Evolutionary conservation across 2,113 vertebrate species (phyloP).

Genomic region (Reinhardtius hippoglossoides): DNA sequence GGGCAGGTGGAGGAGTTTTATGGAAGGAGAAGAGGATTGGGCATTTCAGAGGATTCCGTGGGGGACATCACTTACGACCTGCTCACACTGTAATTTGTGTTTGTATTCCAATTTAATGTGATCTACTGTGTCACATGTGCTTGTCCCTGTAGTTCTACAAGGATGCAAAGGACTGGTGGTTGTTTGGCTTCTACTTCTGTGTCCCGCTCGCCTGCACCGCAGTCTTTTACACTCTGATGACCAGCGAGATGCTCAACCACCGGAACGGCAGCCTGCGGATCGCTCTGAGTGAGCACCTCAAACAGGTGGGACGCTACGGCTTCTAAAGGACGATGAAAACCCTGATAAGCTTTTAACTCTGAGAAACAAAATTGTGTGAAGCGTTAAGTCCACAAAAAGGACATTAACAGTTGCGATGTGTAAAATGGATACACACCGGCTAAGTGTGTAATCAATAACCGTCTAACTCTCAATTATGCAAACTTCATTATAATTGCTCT

Average conservation of each 20-base stretch:
- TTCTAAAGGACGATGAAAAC: background rate
- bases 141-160: slow-evolving; percentile 85
- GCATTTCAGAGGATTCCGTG: no score
- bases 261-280: slow-evolving; percentile 95
- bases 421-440: background rate
- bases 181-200: slow-evolving; percentile 97
- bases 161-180: slow-evolving; percentile 94
- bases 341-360: no score
- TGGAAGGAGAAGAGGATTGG: no score
- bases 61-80: no score
- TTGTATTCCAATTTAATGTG: background rate
- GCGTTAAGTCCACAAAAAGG: no score
- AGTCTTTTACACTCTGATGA: slow-evolving; percentile 96
- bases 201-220: slow-evolving; percentile 91
- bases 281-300: slow-evolving; percentile 96
- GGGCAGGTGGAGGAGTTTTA: background rate
- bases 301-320: slow-evolving; percentile 86
- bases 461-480: background rate
- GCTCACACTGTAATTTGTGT: background rate
- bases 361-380: no score
- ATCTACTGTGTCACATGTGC: background rate
- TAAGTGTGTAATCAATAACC: background rate
- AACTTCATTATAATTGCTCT: background rate
- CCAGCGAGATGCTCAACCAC: slow-evolving; percentile 95
- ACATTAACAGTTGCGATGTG: background rate